Percentiles rank a stretch among this genome's conserved stretches.
phyloP scores from a whole-genome alignment of 2,888 invertebrate species.

The Chaetoderma sp. region DNA sequence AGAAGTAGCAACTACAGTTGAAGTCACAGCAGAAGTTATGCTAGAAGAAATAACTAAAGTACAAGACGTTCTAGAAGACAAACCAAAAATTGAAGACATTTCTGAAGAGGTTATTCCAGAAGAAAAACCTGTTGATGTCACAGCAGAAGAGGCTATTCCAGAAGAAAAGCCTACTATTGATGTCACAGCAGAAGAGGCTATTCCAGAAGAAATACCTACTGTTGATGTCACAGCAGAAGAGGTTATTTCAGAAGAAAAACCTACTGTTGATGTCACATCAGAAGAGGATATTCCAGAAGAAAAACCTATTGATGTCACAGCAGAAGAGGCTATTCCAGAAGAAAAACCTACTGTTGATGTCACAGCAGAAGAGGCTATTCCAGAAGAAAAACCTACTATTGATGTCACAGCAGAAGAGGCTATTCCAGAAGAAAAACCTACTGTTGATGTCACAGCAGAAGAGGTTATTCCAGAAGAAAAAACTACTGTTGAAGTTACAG shows the following conservation, averaged over 20 bases:
- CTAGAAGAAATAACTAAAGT: neutral
- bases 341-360: neutral
- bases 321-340: neutral
- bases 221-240: neutral
- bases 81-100: neutral
- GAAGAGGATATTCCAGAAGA: neutral
- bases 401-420: slow-evolving; percentile 19
- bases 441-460: slow-evolving; percentile 2
- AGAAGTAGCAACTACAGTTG: neutral
- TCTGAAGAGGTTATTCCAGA: neutral
- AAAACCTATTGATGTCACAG: slow-evolving; percentile 1
- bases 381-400: slow-evolving; percentile 7
- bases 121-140: neutral
- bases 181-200: neutral
- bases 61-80: neutral
- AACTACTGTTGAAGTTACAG: neutral
- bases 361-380: slow-evolving; percentile 11
- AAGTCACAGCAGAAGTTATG: neutral
- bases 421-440: neutral
- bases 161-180: neutral
- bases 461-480: neutral
- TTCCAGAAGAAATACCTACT: neutral
- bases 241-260: neutral
- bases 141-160: neutral
- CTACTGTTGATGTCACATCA: neutral